Conservation (phyloP, 1,140 invertebrate species). For the Tetramorium simillimum region DNA sequence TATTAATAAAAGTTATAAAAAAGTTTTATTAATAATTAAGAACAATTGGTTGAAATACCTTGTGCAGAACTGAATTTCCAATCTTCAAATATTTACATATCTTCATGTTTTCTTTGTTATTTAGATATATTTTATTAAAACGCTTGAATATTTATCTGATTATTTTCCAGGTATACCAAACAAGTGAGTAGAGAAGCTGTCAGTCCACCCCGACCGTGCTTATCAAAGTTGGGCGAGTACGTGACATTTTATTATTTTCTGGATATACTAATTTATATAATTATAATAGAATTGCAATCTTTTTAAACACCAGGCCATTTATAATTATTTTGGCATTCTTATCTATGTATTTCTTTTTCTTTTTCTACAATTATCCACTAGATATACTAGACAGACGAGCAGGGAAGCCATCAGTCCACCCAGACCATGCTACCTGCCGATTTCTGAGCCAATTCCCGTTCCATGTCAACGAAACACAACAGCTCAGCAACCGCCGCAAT, state of each 20-base stretch:
- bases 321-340: not conserved
- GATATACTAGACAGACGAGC: conserved; percentile 80
- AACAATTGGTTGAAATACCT: not conserved
- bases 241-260: not conserved
- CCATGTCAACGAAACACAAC: conserved; percentile 89
- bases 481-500: conserved; percentile 80
- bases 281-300: not conserved
- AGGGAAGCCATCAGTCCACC: conserved; percentile 87
- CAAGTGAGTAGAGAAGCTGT: conserved; percentile 81
- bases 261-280: not conserved
- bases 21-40: not conserved
- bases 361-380: conserved; percentile 41
- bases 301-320: not conserved
- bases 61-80: not conserved
- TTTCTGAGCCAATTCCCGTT: conserved; percentile 92
- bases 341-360: not conserved
- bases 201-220: conserved; percentile 90
- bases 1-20: not conserved
- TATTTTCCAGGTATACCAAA: conserved; percentile 77
- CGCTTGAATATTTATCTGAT: not conserved
- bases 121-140: not conserved
- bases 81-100: conserved; percentile 9
- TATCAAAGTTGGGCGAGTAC: conserved; percentile 68
- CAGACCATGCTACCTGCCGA: conserved; percentile 89
- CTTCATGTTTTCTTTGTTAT: not conserved